Evolutionary conservation across 2,888 invertebrate genomes (phyloP).

Genomic region (Epinotia bilunana): DNA sequence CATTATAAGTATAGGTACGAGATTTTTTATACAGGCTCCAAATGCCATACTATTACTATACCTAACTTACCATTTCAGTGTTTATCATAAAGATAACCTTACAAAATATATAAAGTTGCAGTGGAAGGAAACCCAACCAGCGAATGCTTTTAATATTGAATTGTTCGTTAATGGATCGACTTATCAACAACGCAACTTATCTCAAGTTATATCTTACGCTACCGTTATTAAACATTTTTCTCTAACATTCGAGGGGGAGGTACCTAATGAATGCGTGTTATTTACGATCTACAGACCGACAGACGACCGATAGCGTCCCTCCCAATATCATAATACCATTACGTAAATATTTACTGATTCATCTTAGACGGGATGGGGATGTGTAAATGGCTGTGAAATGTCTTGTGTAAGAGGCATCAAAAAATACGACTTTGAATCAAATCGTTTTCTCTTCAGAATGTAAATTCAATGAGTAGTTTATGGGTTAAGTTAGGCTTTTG

Average conservation of each 20-base stretch:
- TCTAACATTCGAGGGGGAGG: conserved; percentile 64
- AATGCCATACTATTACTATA: no score
- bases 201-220: conserved; percentile 46
- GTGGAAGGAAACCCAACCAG: background rate
- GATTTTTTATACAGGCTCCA: no score
- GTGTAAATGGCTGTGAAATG: conserved; percentile 17
- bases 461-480: background rate
- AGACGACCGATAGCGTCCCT: conserved; percentile 71
- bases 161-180: conserved; percentile 29
- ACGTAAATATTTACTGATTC: conserved; percentile 57
- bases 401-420: conserved; percentile 2
- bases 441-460: background rate
- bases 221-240: conserved; percentile 67
- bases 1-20: no score
- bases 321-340: conserved; percentile 74
- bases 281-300: conserved; percentile 71
- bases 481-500: background rate
- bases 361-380: conserved; percentile 26
- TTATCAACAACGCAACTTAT: conserved; percentile 37
- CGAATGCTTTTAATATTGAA: conserved; percentile 27
- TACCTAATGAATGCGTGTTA: conserved; percentile 71
- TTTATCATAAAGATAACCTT: background rate
- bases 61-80: background rate
- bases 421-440: background rate
- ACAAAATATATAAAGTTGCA: background rate